Base-by-base conservation (phyloP, 2,113 vertebrate genomes). In the Oncorhynchus masou region DNA sequence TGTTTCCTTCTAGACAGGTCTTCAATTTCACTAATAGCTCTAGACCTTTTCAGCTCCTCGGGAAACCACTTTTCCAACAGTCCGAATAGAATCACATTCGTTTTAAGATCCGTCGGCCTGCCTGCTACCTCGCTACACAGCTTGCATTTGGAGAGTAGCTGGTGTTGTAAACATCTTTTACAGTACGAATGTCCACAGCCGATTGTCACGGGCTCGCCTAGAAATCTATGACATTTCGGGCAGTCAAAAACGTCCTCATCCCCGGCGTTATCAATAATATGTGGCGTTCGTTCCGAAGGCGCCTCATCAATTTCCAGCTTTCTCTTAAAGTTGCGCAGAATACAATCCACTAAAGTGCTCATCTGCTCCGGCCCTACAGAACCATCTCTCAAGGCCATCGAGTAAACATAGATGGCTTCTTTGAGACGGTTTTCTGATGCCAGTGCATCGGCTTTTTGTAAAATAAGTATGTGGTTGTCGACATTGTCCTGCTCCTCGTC, bases 131-230 rank as follows among this genome's bases (percentile, higher is more conserved):
- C 94, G 3, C 85, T 70, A 87, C 97, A 98, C 65, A 93, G 85
- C 76, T 91, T 93, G 80, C 96, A 97, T 22, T 88, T 94, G 70
- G 90, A 84, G 12, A 95, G 85, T 15, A 95, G 89, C 74, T 90
- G 81, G n/a, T 90, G 91, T 1, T 92, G 90, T 67, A 96, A 86
- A 83, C 97, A 98, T 74, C 93, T 88, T 75, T 90, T 94, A 79
- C 97, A 98, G 68, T 95, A 97, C 24, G 94, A 94, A 80, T 99
- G 97, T 71, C 97, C 97, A 57, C 97, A 99, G 9, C 90, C 87
- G 19, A 92, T 62, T 0, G 95, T 96, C 48, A 97, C 94, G 2
- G 97, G 93, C 74, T 96, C 95, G n/a, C 88, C 85, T 0, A 98
- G 49, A 68, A 96, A 95, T 76, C 92, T 69, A 0, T 77, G 81